Evolutionary conservation across 2,888 invertebrate genomes (phyloP), one percentile per base, ranked within the genome.

Genomic region (Dicranocentrus wangi): DNA sequence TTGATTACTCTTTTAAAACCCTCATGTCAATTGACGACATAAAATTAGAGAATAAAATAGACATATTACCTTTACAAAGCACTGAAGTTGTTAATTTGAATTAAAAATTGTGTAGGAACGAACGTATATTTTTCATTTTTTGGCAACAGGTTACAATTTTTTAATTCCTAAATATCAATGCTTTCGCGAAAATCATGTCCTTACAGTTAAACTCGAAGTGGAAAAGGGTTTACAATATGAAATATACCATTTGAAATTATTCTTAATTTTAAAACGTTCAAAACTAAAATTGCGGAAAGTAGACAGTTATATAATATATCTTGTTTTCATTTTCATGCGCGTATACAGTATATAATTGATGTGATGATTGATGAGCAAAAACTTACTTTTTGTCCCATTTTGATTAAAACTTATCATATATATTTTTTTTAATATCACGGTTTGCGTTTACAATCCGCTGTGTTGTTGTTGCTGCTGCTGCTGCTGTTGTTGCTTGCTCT

Each of bases 101-200:
- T 17, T 21, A 21, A 23, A 55, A 28, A 73, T 27, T 32, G 32
- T 3, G 3, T 7, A 32, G 32, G 32, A 32, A 32, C 32, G 73
- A 73, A 73, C 73, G 73, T 73, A 73, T 73, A 73, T 73, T 73
- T 73, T 73, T 65, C 51, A 63, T 73, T 73, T 47, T 73, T 73
- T 73, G 73, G 73, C 73, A 73, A 73, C 73, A 73, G 63, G 32
- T 60, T 61, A 42, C 25, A 27, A 25, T 5, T 70, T 70, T 55
- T 60, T 51, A 51, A 55, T 21, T 43, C 27, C 7, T 7, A 17
- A 28, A 39, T 53, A 51, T 32, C 0, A 51, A 72, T 68, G 42
- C 72, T 73, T 63, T n/a, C n/a, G n/a, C 32, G 13, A 63, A 60
- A 63, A 53, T 27, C 15, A 28, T 70, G 43, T 72, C 63, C 51